phyloP scores from a whole-genome alignment of 2,888 invertebrate genomes.

The Megaustenia siamemsis region DNA sequence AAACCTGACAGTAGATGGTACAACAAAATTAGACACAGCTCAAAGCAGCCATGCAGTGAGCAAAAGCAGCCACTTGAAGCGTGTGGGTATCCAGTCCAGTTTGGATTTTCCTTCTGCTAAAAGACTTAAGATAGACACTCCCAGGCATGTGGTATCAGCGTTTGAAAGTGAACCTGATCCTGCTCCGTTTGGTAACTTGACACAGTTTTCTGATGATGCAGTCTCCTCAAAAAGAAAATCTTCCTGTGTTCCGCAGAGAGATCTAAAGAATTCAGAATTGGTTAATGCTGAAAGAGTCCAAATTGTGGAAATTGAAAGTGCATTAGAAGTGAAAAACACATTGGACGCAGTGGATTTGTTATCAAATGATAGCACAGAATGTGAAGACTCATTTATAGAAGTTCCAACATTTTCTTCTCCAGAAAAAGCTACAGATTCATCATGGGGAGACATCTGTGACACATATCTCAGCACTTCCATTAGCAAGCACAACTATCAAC shows the following conservation, averaged over 20 bases:
- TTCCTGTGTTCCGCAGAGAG: background rate
- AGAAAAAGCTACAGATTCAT: slow-evolving; percentile 66
- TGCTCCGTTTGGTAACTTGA: slow-evolving; percentile 64
- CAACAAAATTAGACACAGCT: background rate
- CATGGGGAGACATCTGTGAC: slow-evolving; percentile 70
- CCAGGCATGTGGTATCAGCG: slow-evolving; percentile 63
- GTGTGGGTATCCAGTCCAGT: background rate
- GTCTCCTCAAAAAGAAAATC: slow-evolving; percentile 32
- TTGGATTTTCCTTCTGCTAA: slow-evolving; percentile 38
- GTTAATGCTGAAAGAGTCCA: background rate
- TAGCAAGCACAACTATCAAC: slow-evolving; percentile 25
- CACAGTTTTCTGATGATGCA: slow-evolving; percentile 52
- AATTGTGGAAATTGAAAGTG: background rate
- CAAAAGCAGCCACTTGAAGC: background rate
- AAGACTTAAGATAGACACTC: slow-evolving; percentile 64
- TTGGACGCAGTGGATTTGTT: too few relatives aligned
- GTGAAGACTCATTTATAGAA: slow-evolving; percentile 36
- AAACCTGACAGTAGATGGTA: background rate
- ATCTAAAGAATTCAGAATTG: background rate
- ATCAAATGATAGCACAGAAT: background rate
- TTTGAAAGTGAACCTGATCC: slow-evolving; percentile 62
- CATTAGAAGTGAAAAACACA: background rate
- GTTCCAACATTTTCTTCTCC: slow-evolving; percentile 65
- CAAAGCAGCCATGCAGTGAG: background rate
- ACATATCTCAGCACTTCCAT: slow-evolving; percentile 62